Conservation (phyloP, 1,140 invertebrate species). For the Triops cancriformis region DNA sequence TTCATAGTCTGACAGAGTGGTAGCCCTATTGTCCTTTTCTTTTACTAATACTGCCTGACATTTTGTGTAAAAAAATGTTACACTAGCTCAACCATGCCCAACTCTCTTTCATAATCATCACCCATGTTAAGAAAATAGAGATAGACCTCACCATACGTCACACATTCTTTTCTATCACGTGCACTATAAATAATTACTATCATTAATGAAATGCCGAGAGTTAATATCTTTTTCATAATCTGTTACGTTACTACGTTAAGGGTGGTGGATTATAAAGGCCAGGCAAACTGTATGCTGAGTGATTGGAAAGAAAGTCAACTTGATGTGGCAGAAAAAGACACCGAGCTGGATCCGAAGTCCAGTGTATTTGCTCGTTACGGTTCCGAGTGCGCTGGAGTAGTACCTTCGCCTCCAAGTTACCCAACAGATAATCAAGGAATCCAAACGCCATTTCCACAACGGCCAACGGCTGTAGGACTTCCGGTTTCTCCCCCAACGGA, state of each 20-base stretch:
- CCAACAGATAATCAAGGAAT: neutral
- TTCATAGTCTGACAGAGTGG: no score
- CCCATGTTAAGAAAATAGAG: no score
- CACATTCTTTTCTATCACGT: no score
- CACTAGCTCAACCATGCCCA: no score
- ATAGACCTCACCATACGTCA: no score
- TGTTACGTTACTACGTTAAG: neutral
- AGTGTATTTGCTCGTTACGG: conserved; percentile 11
- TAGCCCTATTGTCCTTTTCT: no score
- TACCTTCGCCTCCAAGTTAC: neutral
- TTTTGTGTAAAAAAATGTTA: no score
- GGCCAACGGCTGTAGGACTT: neutral
- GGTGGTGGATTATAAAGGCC: neutral
- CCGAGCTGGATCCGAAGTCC: neutral
- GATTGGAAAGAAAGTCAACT: conserved; percentile 58
- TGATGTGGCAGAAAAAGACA: conserved; percentile 33
- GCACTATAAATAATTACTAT: no score
- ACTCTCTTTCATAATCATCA: no score
- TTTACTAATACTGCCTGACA: no score
- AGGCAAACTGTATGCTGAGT: conserved; percentile 54
- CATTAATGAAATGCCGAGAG: no score
- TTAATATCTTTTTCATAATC: no score
- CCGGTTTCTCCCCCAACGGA: neutral
- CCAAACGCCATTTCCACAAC: neutral
- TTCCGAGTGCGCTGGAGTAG: neutral